These are phyloP conservation scores for Sarcophaga subvicina DNA, from an alignment of 2,888 invertebrate genomes.

Conservation along the genomic window DNA sequence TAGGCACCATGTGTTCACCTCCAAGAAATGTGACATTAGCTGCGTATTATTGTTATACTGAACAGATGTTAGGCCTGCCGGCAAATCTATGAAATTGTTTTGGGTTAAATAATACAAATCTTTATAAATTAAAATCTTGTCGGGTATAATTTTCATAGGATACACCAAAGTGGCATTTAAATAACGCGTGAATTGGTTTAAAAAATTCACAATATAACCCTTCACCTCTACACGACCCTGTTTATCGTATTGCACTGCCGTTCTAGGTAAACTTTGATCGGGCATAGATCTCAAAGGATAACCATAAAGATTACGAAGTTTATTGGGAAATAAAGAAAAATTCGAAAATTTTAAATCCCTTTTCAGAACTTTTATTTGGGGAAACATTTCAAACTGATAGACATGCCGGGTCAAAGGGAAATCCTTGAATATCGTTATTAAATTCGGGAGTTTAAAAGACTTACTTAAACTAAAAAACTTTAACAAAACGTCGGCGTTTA, in stretches of 20 bases:
- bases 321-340: constrained; percentile 41
- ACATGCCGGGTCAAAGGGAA: constrained; percentile 33
- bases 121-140: not conserved
- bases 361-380: not conserved
- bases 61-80: constrained; percentile 19
- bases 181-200: constrained; percentile 26
- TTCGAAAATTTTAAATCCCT: not conserved
- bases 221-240: constrained; percentile 8
- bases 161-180: constrained; percentile 46
- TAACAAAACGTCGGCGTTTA: not conserved
- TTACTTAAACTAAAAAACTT: constrained; percentile 23
- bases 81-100: constrained; percentile 46
- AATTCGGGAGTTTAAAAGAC: constrained; percentile 45
- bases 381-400: constrained; percentile 54
- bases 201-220: constrained; percentile 50
- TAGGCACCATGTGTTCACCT: constrained; percentile 40
- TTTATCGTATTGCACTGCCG: constrained; percentile 11
- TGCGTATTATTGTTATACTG: not conserved
- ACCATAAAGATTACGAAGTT: constrained; percentile 46
- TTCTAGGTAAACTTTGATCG: constrained; percentile 50
- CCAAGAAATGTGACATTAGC: constrained; percentile 14
- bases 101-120: constrained; percentile 47
- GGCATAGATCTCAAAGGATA: constrained; percentile 36
- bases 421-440: constrained; percentile 44
- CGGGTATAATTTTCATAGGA: constrained; percentile 26